Conservation (phyloP, 2,888 invertebrate genomes). For the Coenonympha arcania region DNA sequence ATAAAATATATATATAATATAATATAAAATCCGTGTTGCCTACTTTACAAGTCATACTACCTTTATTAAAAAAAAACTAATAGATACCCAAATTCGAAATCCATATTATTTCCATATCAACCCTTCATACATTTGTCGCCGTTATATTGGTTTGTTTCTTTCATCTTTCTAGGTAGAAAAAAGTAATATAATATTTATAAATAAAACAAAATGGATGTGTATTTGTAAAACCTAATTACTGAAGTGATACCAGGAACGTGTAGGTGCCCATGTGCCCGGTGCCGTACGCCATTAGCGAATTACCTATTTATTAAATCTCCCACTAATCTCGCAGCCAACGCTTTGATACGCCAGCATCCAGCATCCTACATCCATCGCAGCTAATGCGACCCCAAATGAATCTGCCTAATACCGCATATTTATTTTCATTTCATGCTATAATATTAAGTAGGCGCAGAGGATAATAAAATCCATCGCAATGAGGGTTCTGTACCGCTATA, state of each 20-base stretch:
- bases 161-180: no score
- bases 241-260: neutral
- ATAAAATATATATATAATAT: no score
- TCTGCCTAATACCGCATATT: constrained; percentile 28
- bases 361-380: no score
- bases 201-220: neutral
- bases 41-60: no score
- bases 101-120: no score
- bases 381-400: constrained; percentile 32
- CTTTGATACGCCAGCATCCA: constrained; percentile 33
- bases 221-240: neutral
- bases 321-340: constrained; percentile 35
- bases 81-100: no score
- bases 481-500: no score
- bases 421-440: constrained; percentile 27
- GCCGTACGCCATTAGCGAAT: constrained; percentile 36
- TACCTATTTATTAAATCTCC: constrained; percentile 39
- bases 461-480: no score
- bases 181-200: neutral
- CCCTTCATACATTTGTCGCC: no score
- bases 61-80: no score
- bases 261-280: constrained; percentile 16
- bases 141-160: no score
- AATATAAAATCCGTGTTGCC: no score
- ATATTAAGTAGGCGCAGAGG: constrained; percentile 6